phyloP scores from a whole-genome alignment of 2,797 vertebrate species.

The Adelosebastes latens region DNA sequence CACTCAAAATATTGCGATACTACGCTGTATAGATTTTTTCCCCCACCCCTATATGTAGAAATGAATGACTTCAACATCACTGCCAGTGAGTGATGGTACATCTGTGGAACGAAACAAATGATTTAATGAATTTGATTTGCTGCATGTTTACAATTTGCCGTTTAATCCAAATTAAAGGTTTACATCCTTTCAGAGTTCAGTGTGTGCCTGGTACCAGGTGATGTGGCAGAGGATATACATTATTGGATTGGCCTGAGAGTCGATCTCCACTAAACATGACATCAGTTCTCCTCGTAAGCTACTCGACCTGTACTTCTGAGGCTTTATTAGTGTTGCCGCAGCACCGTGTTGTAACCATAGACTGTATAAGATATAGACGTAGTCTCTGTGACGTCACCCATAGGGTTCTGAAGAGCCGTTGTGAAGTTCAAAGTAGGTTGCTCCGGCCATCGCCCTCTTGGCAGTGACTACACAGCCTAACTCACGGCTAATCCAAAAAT shows the following conservation, averaged over 20 bases:
- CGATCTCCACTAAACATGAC: not conserved
- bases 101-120: not conserved
- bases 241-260: constrained; percentile 4
- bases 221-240: not conserved
- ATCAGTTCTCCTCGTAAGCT: constrained; percentile 5
- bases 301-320: not conserved
- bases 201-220: not conserved
- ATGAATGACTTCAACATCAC: not conserved
- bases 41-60: not conserved
- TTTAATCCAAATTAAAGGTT: not conserved
- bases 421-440: too few relatives aligned
- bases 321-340: not conserved
- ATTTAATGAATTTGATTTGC: not conserved
- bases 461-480: too few relatives aligned
- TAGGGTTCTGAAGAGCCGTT: too few relatives aligned
- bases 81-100: not conserved
- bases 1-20: too few relatives aligned
- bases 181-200: not conserved
- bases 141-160: not conserved
- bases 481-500: too few relatives aligned
- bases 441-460: too few relatives aligned
- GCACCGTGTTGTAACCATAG: not conserved
- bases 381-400: too few relatives aligned
- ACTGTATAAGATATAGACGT: too few relatives aligned
- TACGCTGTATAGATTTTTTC: too few relatives aligned